Evolutionary conservation across 2,888 invertebrate species (phyloP).

Genomic region (Neuroscelio doddi): DNA sequence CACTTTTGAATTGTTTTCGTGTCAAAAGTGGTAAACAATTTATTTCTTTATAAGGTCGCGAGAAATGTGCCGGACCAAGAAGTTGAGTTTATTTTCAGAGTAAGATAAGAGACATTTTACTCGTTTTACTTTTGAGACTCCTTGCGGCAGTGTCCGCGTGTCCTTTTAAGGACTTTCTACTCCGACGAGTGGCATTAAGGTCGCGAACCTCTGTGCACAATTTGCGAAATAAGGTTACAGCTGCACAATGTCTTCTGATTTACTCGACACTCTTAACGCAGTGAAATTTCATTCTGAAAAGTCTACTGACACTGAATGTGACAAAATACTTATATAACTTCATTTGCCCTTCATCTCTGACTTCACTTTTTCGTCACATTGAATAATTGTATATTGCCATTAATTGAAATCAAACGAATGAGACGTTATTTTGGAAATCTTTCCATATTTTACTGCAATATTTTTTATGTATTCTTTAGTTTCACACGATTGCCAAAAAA

Average conservation of each 20-base stretch:
- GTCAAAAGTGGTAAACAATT: constrained; percentile 14
- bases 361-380: too few species aligned
- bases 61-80: constrained; percentile 23
- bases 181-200: constrained; percentile 26
- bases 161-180: constrained; percentile 40
- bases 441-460: too few species aligned
- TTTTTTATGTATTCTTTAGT: too few species aligned
- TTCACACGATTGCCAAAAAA: constrained; percentile 1
- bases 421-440: too few species aligned
- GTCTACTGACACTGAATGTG: not conserved
- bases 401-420: too few species aligned
- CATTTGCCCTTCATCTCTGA: too few species aligned
- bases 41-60: constrained; percentile 25
- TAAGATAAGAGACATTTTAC: constrained; percentile 16
- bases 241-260: constrained; percentile 3
- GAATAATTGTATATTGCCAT: too few species aligned
- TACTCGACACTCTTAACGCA: not conserved
- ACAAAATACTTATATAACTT: too few species aligned
- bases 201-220: constrained; percentile 18
- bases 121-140: constrained; percentile 26
- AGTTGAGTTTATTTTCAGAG: constrained; percentile 32
- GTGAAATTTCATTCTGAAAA: not conserved
- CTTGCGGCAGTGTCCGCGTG: constrained; percentile 16
- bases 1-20: too few species aligned
- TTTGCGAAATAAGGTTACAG: constrained; percentile 18